Evolutionary conservation across 2,113 vertebrate species (phyloP), one percentile per base, ranked within the genome.

Genomic region (Lichenostomus cassidix): DNA sequence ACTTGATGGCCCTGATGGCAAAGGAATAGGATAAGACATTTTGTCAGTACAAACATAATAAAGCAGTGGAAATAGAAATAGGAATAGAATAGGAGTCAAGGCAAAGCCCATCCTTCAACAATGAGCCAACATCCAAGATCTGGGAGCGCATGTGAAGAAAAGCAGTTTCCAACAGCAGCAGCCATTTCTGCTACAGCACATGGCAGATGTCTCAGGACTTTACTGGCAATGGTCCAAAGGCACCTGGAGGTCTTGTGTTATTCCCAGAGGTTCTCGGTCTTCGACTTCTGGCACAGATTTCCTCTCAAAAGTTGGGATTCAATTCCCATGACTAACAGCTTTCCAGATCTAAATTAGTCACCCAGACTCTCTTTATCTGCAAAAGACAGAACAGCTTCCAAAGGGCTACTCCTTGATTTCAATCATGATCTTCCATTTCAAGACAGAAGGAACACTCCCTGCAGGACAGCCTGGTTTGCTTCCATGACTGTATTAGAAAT

Each of bases 131-230:
- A 33, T 23, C 69, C 75, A 56, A 78, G 83, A 53, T 12, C 15
- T 6, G 4, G 39, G 37, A 84, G 68, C 14, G 27, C 15, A 3
- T 0, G 4, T 2, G 24, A 78, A 39, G 33, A 70, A 50, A 19
- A 62, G 23, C 7, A 25, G 39, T 18, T 55, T 52, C 24, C 35
- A 33, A 63, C 39, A 74, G 59, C 79, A 65, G 12, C 3, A 73
- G n/a, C 20, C 23, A 15, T 41, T 69, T 33, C 50, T 60, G 79
- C 42, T 16, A 15, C 2, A 2, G 62, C 2, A 1, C 1, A 0
- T 0, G 33, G 70, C 1, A 29, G 41, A 37, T 35, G 31, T 19
- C 50, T 42, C 80, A 87, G 56, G 39, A 67, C 13, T 44, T 86
- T 5, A 37, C 5, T 29, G 20, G 35, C 27, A 73, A 17, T 12